Conservation (phyloP, 2,797 vertebrate genomes). For the Netta rufina region DNA sequence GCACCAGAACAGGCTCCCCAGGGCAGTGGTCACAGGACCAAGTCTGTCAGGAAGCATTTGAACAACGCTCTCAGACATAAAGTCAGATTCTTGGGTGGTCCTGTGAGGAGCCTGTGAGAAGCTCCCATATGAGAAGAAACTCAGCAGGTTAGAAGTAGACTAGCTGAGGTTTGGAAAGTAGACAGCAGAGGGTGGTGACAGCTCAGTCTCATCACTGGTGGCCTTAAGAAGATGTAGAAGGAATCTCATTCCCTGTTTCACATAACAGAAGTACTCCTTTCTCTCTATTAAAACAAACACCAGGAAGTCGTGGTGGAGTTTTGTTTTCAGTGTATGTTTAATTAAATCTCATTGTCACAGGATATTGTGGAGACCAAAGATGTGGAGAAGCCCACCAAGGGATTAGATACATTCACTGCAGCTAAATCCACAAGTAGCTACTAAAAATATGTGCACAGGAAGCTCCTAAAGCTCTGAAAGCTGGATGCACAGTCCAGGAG, state of each 20-base stretch:
- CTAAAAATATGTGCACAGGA: not conserved
- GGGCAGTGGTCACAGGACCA: too few relatives aligned
- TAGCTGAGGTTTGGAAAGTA: conserved; percentile 8
- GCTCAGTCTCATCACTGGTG: not conserved
- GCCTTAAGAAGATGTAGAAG: not conserved
- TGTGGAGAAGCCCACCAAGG: not conserved
- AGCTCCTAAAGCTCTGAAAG: not conserved
- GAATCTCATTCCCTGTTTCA: not conserved
- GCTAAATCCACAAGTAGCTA: not conserved
- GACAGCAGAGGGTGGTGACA: not conserved
- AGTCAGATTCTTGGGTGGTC: too few relatives aligned
- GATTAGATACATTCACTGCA: not conserved
- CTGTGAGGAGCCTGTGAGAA: not conserved
- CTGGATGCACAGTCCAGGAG: not conserved
- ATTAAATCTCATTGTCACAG: not conserved
- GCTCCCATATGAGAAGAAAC: not conserved
- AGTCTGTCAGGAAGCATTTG: too few relatives aligned
- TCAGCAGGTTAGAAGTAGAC: not conserved
- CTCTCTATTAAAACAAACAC: not conserved
- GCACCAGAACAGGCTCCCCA: too few relatives aligned
- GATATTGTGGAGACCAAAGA: not conserved
- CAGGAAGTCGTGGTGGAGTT: not conserved
- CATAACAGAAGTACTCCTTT: not conserved
- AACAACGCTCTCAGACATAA: too few relatives aligned
- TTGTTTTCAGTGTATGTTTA: not conserved